Evolutionary conservation across 2,888 invertebrate species (phyloP), one percentile per base, ranked within the genome.

Genomic region (Limenitis arthemis): DNA sequence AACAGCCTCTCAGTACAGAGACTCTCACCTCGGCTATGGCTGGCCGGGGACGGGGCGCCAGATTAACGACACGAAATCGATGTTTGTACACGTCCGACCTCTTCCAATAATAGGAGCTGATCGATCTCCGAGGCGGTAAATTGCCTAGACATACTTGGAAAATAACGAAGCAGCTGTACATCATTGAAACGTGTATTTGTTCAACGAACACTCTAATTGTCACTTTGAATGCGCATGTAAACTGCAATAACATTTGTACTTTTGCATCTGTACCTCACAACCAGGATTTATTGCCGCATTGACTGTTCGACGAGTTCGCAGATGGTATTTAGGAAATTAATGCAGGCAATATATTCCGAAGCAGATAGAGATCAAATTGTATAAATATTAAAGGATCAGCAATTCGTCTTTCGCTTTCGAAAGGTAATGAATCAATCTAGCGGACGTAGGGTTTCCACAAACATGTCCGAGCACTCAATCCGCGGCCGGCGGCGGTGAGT

Each of bases 71-170:
- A 74, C 78, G 75, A 83, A 82, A 81, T 81, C 78, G 81, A 78
- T 86, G 85, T 85, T 85, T 86, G 82, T 79, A 84, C 86, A 85
- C 85, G 85, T 84, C 79, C 83, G 77, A 83, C 82, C 83, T 79
- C 84, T 77, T 71, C 80, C 77, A 76, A 82, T 85, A 86, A 84
- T 83, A 75, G 75, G 74, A 77, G 75, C 75, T 80, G 85, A 83
- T 82, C 82, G 77, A 80, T 77, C 79, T 77, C 69, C 64, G 71
- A 73, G 72, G 65, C 76, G 73, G 78, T 79, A 79, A 84, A 84
- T 84, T 84, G 76, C 81, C 72, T 75, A 76, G 71, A 77, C 74
- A 75, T 70, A 76, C 75, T 83, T 77, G 72, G 68, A 73, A 76
- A 79, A 80, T 76, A 79, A 81, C 79, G 71, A 79, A 75, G 69